These are phyloP conservation scores for human DNA, from an alignment of 2,113 vertebrate species.

Conservation along the genomic window GRCh38 chr6:36971501-36972000, in stretches of 20 bases:
- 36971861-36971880: neutral
- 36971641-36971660: neutral
- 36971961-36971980: neutral
- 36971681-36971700: neutral
- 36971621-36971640: neutral
- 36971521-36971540: accelerated
- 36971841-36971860: neutral
- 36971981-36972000: neutral
- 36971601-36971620: neutral
- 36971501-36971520: neutral
- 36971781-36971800: no score
- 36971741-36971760: neutral
- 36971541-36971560: neutral
- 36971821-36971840: neutral
- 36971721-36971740: neutral
- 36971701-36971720: neutral
- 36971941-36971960: neutral
- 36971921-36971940: neutral
- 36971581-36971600: neutral
- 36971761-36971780: neutral
- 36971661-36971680: neutral
- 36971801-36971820: no score
- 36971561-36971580: neutral
- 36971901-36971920: neutral
- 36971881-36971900: neutral